Evolutionary conservation across 1,140 invertebrate genomes (phyloP).

Genomic region (Myzus persicae): DNA sequence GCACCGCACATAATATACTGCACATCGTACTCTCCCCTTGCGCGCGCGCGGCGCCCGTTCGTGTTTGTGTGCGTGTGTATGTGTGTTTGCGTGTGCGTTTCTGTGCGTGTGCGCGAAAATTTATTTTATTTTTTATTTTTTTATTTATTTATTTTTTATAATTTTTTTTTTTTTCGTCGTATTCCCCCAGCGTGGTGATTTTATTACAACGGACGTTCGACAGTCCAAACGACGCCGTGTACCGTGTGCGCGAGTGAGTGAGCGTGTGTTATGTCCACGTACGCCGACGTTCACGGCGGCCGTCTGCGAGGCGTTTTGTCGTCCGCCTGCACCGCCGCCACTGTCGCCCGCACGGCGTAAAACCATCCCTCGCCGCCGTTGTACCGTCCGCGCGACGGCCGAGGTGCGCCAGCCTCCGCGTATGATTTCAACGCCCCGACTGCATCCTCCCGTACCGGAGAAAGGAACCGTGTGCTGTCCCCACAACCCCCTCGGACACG

Average conservation of each 20-base stretch:
- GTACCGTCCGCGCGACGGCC: neutral
- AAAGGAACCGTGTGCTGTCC: neutral
- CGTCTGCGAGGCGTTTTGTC: slow-evolving; percentile 11
- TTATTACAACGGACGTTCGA: neutral
- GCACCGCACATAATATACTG: slow-evolving; percentile 11
- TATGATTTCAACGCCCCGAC: slow-evolving; percentile 57
- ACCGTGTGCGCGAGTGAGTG: neutral
- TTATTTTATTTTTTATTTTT: neutral
- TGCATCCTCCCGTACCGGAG: neutral
- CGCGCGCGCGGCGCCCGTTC: neutral
- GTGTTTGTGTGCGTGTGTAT: neutral
- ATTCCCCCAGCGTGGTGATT: slow-evolving; percentile 10
- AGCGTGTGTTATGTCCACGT: slow-evolving; percentile 1
- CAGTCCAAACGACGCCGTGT: neutral
- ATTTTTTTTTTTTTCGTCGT: neutral
- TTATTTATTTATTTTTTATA: neutral
- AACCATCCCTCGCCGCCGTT: slow-evolving; percentile 12
- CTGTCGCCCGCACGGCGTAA: neutral
- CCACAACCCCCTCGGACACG: neutral
- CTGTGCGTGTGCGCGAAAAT: slow-evolving; percentile 18
- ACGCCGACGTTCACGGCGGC: slow-evolving; percentile 7
- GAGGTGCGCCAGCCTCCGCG: neutral
- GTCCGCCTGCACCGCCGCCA: neutral
- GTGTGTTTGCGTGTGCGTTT: neutral
- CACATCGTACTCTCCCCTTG: slow-evolving; percentile 22